Evolutionary conservation across 2,797 vertebrate genomes (phyloP).

Genomic region (Spinus pinus): DNA sequence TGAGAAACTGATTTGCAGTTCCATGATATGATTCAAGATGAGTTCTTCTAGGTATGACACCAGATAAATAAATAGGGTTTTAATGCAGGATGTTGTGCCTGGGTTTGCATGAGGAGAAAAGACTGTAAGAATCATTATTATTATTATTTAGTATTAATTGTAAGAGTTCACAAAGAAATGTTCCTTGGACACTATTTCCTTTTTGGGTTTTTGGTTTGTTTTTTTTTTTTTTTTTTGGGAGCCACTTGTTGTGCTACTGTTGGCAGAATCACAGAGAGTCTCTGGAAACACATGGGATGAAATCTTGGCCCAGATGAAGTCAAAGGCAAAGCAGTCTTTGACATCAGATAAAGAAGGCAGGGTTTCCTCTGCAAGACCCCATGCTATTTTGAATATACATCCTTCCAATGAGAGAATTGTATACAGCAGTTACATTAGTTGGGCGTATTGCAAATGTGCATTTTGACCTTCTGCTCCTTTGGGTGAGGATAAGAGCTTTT

Average conservation of each 20-base stretch:
- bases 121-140: not conserved
- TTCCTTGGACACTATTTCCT: not conserved
- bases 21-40: not conserved
- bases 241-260: not conserved
- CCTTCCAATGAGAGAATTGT: not conserved
- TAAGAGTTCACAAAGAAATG: not conserved
- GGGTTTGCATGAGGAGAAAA: not conserved
- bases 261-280: not conserved
- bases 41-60: not conserved
- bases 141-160: not conserved
- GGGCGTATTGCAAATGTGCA: not conserved
- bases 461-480: not conserved
- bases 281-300: not conserved
- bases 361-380: not conserved
- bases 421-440: not conserved
- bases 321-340: not conserved
- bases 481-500: not conserved
- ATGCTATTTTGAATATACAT: not conserved
- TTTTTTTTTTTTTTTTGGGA: not conserved
- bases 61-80: not conserved
- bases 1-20: constrained; percentile 21
- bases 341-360: not conserved
- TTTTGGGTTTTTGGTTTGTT: not conserved
- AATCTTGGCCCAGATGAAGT: not conserved
- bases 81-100: not conserved